These are phyloP conservation scores for Halcyon smyrnensis DNA, from an alignment of 2,797 vertebrate genomes.

Conservation along the genomic window DNA sequence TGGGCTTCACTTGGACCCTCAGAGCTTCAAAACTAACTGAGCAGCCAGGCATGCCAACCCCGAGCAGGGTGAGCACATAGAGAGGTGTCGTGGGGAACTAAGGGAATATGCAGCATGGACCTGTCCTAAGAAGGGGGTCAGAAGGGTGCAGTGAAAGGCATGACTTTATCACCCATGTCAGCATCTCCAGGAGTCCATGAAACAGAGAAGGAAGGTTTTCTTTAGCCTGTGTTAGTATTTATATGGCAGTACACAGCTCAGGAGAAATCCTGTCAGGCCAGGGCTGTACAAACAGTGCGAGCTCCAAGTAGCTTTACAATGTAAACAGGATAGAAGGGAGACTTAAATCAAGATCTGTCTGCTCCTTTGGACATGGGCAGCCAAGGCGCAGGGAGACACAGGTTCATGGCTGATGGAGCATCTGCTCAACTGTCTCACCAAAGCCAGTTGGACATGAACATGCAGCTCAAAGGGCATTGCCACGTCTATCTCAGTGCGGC, in stretches of 20 bases:
- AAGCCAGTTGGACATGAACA: background rate
- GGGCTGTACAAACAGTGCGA: background rate
- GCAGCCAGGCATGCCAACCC: background rate
- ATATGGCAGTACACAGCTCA: background rate
- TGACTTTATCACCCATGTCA: accelerated
- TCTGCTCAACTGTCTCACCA: background rate
- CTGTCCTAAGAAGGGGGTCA: background rate
- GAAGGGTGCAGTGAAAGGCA: background rate
- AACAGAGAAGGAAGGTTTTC: background rate
- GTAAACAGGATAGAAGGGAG: background rate
- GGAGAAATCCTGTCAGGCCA: background rate
- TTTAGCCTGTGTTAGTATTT: background rate
- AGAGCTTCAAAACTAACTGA: background rate
- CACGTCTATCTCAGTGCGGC: background rate
- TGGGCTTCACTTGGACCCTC: background rate
- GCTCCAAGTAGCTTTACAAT: background rate
- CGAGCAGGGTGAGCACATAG: accelerated
- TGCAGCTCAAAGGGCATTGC: background rate
- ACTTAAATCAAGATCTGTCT: background rate
- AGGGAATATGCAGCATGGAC: background rate
- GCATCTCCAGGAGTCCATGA: background rate
- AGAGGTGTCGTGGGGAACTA: background rate
- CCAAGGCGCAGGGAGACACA: background rate
- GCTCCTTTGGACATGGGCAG: background rate
- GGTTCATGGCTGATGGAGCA: background rate